phyloP scores from a whole-genome alignment of 2,797 vertebrate genomes.

The Ciconia nigra region DNA sequence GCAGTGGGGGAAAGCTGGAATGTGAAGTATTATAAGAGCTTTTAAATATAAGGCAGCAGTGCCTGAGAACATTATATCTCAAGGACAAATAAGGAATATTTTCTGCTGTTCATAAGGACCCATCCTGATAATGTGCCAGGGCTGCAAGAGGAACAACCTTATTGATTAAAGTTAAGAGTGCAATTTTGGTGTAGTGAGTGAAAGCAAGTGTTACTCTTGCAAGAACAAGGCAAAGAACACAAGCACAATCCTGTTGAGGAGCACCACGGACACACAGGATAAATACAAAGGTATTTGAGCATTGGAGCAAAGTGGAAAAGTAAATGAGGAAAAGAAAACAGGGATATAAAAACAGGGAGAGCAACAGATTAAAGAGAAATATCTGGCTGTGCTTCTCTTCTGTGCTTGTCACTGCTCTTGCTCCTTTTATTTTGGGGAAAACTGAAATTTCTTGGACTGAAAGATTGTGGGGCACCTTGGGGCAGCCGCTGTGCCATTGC shows the following conservation, averaged over 20 bases:
- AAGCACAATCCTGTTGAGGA: not conserved
- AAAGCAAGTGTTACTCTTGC: not conserved
- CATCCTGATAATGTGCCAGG: not conserved
- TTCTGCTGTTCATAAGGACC: not conserved
- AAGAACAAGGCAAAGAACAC: not conserved
- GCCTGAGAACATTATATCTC: not conserved
- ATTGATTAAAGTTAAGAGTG: not conserved
- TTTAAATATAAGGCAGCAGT: not conserved
- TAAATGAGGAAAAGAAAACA: not conserved
- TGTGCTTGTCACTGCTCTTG: not conserved
- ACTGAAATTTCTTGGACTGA: not conserved
- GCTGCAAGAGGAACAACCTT: not conserved
- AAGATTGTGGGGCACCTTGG: rapidly evolving
- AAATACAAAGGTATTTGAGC: not conserved
- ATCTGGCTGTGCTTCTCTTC: not conserved
- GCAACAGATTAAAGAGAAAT: not conserved
- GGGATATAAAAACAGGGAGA: not conserved
- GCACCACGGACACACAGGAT: rapidly evolving
- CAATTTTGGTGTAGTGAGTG: not conserved
- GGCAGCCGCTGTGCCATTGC: not conserved
- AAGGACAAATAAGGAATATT: not conserved
- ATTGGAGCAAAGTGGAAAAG: not conserved
- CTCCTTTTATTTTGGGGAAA: not conserved
- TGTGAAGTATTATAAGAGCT: not conserved
- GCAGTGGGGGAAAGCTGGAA: not conserved